Evolutionary conservation across 2,888 invertebrate genomes (phyloP), one percentile per base, ranked within the genome.

Genomic region (Ditylenchus weischeri): DNA sequence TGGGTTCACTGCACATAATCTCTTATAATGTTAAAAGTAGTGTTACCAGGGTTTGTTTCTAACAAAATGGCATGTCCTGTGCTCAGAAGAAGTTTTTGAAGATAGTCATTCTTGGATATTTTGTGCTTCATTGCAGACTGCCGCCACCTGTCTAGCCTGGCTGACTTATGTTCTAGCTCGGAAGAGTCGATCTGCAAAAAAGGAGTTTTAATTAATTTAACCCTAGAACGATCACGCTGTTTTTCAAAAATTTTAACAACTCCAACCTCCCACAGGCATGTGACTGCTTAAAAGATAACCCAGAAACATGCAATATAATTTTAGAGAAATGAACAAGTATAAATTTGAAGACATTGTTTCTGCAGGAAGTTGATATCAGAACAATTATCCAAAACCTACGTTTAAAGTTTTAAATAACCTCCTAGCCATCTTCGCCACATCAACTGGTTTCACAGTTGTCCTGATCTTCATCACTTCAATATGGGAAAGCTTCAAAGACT

Each of bases 61-160:
- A 83, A 66, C 10, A 83, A 69, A 59, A 83, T 72, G 10, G 80
- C 77, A 36, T 76, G 62, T 11, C 83, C 83, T 0, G 83, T 83
- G 38, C 77, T 75, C 18, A 82, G 71, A 29, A 83, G 72, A 19
- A 83, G 72, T 54, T 79, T 78, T 62, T 77, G 76, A n/a, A 83
- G 71, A 49, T 78, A 75, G 13, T 76, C 76, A 62, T 76, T 76
- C 68, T 79, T 77, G 19, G 69, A 68, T 43, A 82, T 71, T 68
- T 82, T 82, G 68, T 79, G 76, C 69, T 78, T 80, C 80, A 83
- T 80, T n/a, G 80, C 81, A 8, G 78, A 77, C 65, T 80, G 81
- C 10, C 81, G 68, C 80, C 80, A 78, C 51, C 79, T 66, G 61
- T 81, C 81, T 73, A 81, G 68, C 47, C 76, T 77, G 13, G 69